Conservation (phyloP, 2,797 vertebrate species). For the Champsocephalus esox region DNA sequence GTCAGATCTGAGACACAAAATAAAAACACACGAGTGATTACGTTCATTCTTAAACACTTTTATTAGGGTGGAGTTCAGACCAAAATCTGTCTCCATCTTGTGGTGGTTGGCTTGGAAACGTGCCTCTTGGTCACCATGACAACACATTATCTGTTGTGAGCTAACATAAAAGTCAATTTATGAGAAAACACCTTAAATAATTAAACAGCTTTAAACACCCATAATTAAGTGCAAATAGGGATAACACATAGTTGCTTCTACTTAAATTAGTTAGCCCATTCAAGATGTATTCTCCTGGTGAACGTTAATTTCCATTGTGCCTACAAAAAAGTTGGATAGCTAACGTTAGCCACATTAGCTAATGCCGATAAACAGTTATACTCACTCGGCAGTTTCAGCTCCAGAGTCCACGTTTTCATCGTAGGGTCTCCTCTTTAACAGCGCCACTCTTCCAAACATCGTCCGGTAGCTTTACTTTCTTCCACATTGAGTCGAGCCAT, state of each 20-base stretch:
- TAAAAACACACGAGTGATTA: conserved; percentile 4
- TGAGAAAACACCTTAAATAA: not conserved
- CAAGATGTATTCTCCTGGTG: not conserved
- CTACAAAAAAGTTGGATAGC: conserved; percentile 44
- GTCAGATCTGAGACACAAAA: conserved; percentile 73
- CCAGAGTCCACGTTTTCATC: conserved; percentile 80
- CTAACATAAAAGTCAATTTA: conserved; percentile 37
- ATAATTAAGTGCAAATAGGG: fast-evolving
- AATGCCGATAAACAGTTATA: conserved; percentile 47
- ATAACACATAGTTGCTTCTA: not conserved
- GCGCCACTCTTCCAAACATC: conserved; percentile 63
- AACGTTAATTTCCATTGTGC: conserved; percentile 27
- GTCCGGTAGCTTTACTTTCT: conserved; percentile 6
- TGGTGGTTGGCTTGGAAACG: conserved; percentile 63
- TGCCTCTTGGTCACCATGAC: conserved; percentile 77
- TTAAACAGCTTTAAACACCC: not conserved
- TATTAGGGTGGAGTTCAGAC: conserved; percentile 21
- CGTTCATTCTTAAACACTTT: not conserved
- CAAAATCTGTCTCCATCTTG: conserved; percentile 79
- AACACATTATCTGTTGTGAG: conserved; percentile 73
- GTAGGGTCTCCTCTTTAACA: conserved; percentile 48
- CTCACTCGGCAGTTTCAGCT: conserved; percentile 83
- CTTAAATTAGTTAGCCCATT: not conserved
- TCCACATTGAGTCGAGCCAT: conserved; percentile 20
- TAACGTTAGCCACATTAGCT: conserved; percentile 62